Conservation (phyloP, 2,888 invertebrate genomes). For the Erebia aethiops region DNA sequence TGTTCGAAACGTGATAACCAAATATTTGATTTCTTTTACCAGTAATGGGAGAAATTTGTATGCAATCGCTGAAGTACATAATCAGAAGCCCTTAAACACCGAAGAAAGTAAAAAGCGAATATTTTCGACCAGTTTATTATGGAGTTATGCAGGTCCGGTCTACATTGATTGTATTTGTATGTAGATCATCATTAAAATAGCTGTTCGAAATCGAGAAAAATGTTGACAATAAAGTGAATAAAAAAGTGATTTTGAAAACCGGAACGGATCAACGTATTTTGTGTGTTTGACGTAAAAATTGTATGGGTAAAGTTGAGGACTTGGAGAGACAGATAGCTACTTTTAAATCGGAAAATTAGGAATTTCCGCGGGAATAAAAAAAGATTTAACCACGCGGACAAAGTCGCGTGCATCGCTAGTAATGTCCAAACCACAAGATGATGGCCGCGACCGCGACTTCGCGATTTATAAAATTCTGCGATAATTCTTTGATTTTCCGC, state of each 20-base stretch:
- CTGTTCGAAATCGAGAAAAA: slow-evolving; percentile 15
- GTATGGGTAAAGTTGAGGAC: no score
- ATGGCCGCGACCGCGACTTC: no score
- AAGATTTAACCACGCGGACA: no score
- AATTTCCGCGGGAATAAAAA: background rate
- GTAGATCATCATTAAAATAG: slow-evolving; percentile 26
- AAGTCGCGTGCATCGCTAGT: no score
- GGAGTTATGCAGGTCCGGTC: slow-evolving; percentile 39
- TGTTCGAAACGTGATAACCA: background rate
- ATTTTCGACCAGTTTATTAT: slow-evolving; percentile 38
- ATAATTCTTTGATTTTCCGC: background rate
- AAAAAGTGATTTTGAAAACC: background rate
- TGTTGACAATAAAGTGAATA: background rate
- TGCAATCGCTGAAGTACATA: slow-evolving; percentile 14
- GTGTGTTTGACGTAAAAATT: no score
- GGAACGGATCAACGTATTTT: no score
- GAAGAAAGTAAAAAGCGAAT: slow-evolving; percentile 41
- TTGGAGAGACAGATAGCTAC: no score
- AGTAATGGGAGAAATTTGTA: slow-evolving; percentile 24
- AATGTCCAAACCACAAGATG: no score
- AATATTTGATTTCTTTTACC: slow-evolving; percentile 26
- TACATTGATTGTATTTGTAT: slow-evolving; percentile 16
- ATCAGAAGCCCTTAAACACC: slow-evolving; percentile 30
- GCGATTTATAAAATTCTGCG: no score
- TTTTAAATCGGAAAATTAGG: no score